Percentiles rank a stretch among this genome's conserved stretches.
These are phyloP conservation scores for Jaculus jaculus DNA, from an alignment of 2,113 vertebrate species.

Conservation along the genomic window DNA sequence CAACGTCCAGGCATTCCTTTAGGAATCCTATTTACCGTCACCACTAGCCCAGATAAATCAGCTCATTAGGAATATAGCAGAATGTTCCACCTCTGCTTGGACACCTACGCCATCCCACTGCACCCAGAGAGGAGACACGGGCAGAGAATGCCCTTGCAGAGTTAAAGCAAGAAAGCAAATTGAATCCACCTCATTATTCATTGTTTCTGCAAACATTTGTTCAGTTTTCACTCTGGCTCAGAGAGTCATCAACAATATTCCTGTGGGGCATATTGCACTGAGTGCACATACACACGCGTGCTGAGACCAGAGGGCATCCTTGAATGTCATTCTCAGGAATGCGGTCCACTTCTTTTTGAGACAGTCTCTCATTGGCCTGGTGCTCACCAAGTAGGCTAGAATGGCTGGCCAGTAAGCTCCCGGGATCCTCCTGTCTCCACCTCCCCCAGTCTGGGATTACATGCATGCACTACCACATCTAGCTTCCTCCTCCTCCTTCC, in stretches of 20 bases:
- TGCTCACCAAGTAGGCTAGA: too few species aligned
- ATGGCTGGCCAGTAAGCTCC: too few species aligned
- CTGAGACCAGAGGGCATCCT: too few species aligned
- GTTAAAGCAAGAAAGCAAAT: conserved; percentile 4
- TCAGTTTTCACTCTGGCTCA: background rate
- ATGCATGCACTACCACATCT: too few species aligned
- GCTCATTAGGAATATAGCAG: background rate
- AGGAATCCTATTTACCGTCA: background rate
- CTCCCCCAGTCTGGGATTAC: too few species aligned
- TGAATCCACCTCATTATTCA: conserved; percentile 21
- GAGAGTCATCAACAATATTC: conserved; percentile 29
- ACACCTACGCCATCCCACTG: background rate
- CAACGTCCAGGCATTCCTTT: background rate
- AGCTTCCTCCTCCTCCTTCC: too few species aligned
- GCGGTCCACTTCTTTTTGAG: too few species aligned
- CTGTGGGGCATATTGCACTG: background rate
- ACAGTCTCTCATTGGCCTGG: too few species aligned
- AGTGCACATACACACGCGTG: too few species aligned
- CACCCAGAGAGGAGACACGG: background rate
- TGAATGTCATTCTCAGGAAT: too few species aligned
- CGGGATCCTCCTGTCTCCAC: too few species aligned
- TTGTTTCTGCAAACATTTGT: conserved; percentile 40
- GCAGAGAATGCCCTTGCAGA: background rate
- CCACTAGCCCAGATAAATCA: background rate
- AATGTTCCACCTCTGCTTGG: background rate